Evolutionary conservation across 2,797 vertebrate genomes (phyloP).

Genomic region (Cuculus canorus): DNA sequence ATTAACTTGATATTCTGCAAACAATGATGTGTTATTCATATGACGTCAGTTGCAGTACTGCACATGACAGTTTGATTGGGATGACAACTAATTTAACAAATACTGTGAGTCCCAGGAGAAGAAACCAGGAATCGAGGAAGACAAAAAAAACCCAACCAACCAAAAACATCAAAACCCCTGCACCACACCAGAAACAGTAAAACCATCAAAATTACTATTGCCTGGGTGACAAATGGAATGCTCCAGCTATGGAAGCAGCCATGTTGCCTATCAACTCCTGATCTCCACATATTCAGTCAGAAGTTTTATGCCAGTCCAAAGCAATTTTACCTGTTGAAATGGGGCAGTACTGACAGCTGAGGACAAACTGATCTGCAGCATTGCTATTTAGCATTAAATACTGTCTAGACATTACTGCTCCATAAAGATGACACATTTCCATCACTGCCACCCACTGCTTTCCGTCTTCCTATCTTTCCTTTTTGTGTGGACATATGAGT

Average conservation of each 20-base stretch:
- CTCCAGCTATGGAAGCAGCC: not conserved
- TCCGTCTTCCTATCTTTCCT: not conserved
- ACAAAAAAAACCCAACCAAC: not conserved
- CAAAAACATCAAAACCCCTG: not conserved
- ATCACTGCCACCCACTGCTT: conserved; percentile 49
- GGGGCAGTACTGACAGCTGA: not conserved
- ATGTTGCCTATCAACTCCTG: not conserved
- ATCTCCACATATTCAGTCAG: not conserved
- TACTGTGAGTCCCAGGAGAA: not conserved
- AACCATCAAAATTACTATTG: not conserved
- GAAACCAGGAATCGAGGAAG: not conserved
- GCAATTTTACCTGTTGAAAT: not conserved
- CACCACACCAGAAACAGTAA: not conserved
- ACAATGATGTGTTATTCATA: not conserved
- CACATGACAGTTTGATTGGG: not conserved
- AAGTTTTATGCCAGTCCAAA: not conserved
- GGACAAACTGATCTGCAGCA: conserved; percentile 10
- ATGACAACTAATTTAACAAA: not conserved
- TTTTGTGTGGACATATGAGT: not conserved
- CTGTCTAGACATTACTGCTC: conserved; percentile 30
- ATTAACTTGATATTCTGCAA: not conserved
- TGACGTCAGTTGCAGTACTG: not conserved
- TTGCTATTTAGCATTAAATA: conserved; percentile 21
- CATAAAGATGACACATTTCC: conserved; percentile 46
- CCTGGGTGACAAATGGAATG: not conserved